Base-by-base conservation (phyloP, 2,888 invertebrate genomes). In the Cheilosia variabilis region DNA sequence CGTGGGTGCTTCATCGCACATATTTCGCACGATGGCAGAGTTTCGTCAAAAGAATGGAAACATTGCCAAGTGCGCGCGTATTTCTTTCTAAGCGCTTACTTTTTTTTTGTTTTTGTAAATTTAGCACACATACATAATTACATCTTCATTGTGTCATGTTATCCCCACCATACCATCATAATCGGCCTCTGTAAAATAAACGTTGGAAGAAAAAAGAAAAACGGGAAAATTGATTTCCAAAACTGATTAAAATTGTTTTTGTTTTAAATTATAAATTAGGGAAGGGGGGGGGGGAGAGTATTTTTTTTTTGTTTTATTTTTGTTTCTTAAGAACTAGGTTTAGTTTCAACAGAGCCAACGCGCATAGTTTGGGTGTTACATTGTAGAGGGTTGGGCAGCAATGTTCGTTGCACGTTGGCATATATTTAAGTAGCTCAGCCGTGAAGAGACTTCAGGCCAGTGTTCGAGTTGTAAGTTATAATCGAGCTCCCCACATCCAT, bases 181-280 rank as follows among this genome's bases (percentile, higher is more conserved):
- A 95, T 95, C 96, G 96, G 96, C 96, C 96, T 96, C 96, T 96
- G 96, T 95, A 96, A 91, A 92, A 92, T 89, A 89, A 89, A 89
- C 82, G 89, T 89, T 88, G 88, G 94, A 91, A 92, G 92, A 92
- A 92, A 93, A 93, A 89, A 89, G 91, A 92, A 92, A 89, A 88
- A 89, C 62, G 87, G 88, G 87, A 87, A 90, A 89, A 80, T 87
- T 79, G 52, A 80, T 87, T 80, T 84, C 87, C 93, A 93, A 93
- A 92, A 93, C 93, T 93, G 93, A 93, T 93, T 92, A 93, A 88
- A 82, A 87, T 83, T 73, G 53, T 5, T 52, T 58, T 75, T 86
- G 27, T 75, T 60, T 75, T 73, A 62, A 69, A 63, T 45, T 55
- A 58, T 55, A 62, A 53, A n/a, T 72, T 65, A 65, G 45, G 45